Evolutionary conservation across 1,140 invertebrate genomes (phyloP).

Genomic region (Globodera rostochiensis): DNA sequence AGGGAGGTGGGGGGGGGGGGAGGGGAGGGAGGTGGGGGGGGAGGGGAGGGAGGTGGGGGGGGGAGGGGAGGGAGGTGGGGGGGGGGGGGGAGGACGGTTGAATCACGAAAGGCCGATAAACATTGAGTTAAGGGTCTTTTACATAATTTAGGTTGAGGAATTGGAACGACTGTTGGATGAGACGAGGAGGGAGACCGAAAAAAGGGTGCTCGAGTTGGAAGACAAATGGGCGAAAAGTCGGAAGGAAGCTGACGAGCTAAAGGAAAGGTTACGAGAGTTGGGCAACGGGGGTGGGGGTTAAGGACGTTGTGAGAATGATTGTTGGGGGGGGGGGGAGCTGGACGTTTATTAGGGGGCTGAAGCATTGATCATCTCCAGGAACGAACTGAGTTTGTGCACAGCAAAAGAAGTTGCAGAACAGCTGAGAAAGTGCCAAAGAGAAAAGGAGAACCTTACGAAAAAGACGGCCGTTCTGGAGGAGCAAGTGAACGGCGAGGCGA

Average conservation of each 20-base stretch:
- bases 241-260: conserved; percentile 8
- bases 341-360: too few species aligned
- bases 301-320: neutral
- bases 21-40: neutral
- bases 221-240: conserved; percentile 16
- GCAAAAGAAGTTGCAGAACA: conserved; percentile 20
- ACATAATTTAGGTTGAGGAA: neutral
- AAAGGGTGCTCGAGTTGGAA: conserved; percentile 1
- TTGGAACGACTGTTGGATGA: neutral
- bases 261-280: neutral
- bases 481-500: conserved; percentile 29
- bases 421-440: conserved; percentile 20
- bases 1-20: too few species aligned
- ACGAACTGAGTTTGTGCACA: neutral
- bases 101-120: neutral
- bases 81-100: neutral
- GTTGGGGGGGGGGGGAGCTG: too few species aligned
- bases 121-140: neutral
- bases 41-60: neutral
- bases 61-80: neutral
- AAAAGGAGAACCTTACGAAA: conserved; percentile 6
- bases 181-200: neutral
- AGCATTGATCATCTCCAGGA: neutral
- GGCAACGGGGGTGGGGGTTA: neutral
- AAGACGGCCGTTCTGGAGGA: conserved; percentile 26